phyloP scores from a whole-genome alignment of 1,140 invertebrate species.

The Drosophila guanche region DNA sequence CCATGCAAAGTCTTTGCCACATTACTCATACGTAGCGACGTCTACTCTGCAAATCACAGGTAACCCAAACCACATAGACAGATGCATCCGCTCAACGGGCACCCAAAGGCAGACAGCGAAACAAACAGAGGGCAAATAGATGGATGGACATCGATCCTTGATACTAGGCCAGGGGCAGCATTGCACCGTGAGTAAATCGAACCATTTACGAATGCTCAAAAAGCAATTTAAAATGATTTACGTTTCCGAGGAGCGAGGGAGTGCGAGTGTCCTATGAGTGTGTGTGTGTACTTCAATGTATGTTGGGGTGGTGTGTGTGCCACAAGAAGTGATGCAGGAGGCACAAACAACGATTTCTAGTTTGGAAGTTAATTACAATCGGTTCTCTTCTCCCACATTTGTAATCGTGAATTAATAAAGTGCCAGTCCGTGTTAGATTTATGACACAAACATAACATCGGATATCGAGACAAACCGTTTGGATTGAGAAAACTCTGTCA shows the following conservation, averaged over 20 bases:
- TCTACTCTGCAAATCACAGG: background rate
- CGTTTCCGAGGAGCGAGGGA: conserved; percentile 30
- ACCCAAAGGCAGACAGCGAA: conserved; percentile 27
- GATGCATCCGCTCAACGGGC: conserved; percentile 13
- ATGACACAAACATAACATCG: conserved; percentile 42
- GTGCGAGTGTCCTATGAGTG: background rate
- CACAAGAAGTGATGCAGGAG: conserved; percentile 8
- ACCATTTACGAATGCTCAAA: conserved; percentile 71
- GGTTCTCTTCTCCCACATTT: conserved; percentile 36
- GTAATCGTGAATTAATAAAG: conserved; percentile 79
- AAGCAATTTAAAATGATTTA: conserved; percentile 80
- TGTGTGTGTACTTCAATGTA: conserved; percentile 1
- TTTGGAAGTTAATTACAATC: conserved; percentile 76
- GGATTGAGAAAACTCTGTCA: conserved; percentile 25
- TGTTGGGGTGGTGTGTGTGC: conserved; percentile 1
- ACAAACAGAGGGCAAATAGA: conserved; percentile 18
- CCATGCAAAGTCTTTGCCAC: conserved; percentile 1
- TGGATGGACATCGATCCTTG: conserved; percentile 27
- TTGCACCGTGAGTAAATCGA: conserved; percentile 13
- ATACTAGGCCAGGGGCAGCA: conserved; percentile 9
- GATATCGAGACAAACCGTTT: conserved; percentile 48
- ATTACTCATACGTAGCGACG: conserved; percentile 33
- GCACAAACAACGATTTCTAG: conserved; percentile 51
- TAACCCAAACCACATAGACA: conserved; percentile 4
- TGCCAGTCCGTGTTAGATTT: conserved; percentile 57